Percentiles rank a stretch among this genome's conserved stretches.
Evolutionary conservation across 2,888 invertebrate genomes (phyloP).

Genomic region (Cephus runcator): DNA sequence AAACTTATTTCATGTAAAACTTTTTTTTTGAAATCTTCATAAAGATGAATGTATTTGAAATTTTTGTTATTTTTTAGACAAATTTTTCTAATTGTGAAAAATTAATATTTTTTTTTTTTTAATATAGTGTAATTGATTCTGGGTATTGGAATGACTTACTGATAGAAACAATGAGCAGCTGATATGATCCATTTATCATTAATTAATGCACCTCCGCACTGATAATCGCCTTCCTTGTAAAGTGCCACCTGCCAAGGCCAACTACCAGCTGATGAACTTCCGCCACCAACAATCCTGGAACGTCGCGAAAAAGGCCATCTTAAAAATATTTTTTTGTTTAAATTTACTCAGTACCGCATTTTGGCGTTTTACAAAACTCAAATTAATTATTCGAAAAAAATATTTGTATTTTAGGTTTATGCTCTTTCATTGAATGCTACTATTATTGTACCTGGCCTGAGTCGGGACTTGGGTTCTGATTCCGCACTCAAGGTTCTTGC

Average conservation of each 20-base stretch:
- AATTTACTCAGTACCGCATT: background rate
- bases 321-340: background rate
- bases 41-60: constrained; percentile 10
- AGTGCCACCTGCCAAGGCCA: constrained; percentile 91
- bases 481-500: constrained; percentile 77
- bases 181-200: constrained; percentile 79
- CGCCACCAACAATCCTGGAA: constrained; percentile 83
- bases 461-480: constrained; percentile 73
- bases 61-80: constrained; percentile 12
- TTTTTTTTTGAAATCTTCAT: background rate
- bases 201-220: constrained; percentile 83
- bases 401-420: background rate
- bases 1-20: background rate
- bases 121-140: too few relatives aligned
- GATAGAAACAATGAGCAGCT: constrained; percentile 85
- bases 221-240: constrained; percentile 86
- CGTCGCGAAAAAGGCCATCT: constrained; percentile 50
- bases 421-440: background rate
- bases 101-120: too few relatives aligned
- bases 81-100: too few relatives aligned
- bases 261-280: constrained; percentile 79
- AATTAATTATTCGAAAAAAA: background rate
- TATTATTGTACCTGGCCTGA: constrained; percentile 73
- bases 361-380: background rate
- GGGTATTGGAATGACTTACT: constrained; percentile 68